These are phyloP conservation scores for Sprattus sprattus DNA, from an alignment of 2,113 vertebrate genomes.

Conservation along the genomic window DNA sequence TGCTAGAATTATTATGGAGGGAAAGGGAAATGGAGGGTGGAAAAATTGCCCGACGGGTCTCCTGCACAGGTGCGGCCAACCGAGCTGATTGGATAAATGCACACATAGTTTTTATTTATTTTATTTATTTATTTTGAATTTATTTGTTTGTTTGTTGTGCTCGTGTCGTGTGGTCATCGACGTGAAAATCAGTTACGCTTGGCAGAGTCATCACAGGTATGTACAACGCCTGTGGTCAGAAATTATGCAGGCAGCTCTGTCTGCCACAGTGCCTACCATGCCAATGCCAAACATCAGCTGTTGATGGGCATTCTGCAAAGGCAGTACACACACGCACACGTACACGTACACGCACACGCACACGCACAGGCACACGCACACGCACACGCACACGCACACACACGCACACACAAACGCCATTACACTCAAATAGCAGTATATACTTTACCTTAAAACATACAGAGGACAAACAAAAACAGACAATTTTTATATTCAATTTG, in stretches of 20 bases:
- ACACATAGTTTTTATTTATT: background rate
- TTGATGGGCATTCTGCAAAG: background rate
- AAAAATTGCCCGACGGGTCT: background rate
- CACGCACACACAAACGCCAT: too few species aligned
- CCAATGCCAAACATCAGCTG: background rate
- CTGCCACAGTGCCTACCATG: background rate
- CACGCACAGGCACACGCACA: too few species aligned
- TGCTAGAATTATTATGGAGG: background rate
- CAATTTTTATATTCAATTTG: background rate
- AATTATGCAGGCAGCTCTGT: background rate
- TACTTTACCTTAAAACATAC: background rate
- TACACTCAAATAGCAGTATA: background rate
- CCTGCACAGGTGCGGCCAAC: background rate
- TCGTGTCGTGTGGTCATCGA: background rate
- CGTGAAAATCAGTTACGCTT: background rate
- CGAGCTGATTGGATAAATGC: background rate
- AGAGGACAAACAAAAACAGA: background rate
- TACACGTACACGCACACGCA: too few species aligned
- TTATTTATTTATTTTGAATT: background rate
- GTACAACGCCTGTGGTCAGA: background rate
- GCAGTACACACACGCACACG: background rate
- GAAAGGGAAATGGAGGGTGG: background rate
- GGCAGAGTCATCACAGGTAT: background rate
- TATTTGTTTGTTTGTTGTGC: background rate
- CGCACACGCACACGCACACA: too few species aligned